Evolutionary conservation across 1,140 invertebrate genomes (phyloP).

Genomic region (Holcopasites calliopsidis): DNA sequence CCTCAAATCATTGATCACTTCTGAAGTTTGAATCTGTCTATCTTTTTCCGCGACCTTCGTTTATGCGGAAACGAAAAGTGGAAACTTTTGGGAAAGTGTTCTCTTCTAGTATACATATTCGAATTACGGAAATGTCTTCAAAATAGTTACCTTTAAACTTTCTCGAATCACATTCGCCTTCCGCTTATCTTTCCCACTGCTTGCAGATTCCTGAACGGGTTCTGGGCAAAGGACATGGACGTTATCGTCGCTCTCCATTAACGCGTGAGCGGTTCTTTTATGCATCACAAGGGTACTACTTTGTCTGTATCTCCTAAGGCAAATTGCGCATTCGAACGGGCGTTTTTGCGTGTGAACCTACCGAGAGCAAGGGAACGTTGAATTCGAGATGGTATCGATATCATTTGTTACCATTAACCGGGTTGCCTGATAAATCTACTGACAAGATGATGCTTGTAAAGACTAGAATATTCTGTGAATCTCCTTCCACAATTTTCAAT

Average conservation of each 20-base stretch:
- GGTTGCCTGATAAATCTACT: slow-evolving; percentile 12
- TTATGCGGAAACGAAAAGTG: background rate
- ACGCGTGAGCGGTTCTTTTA: slow-evolving; percentile 77
- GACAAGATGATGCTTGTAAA: slow-evolving; percentile 87
- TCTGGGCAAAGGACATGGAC: slow-evolving; percentile 66
- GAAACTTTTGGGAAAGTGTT: slow-evolving; percentile 29
- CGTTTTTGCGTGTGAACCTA: slow-evolving; percentile 83
- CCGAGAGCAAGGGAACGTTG: background rate
- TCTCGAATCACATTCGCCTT: slow-evolving; percentile 39
- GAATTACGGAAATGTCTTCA: background rate
- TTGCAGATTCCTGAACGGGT: slow-evolving; percentile 51
- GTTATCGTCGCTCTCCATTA: slow-evolving; percentile 65
- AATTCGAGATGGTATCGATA: background rate
- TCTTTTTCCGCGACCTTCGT: slow-evolving; percentile 52
- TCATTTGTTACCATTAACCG: background rate
- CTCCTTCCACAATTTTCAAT: slow-evolving; percentile 84
- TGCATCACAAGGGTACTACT: slow-evolving; percentile 84
- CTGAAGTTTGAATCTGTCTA: slow-evolving; percentile 61
- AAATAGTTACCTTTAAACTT: slow-evolving; percentile 45
- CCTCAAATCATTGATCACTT: slow-evolving; percentile 54
- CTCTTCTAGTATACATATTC: background rate
- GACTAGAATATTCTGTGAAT: slow-evolving; percentile 88
- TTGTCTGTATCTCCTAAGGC: slow-evolving; percentile 83
- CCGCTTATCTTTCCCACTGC: slow-evolving; percentile 49
- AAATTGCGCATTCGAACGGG: slow-evolving; percentile 82